Evolutionary conservation across 1,140 invertebrate species (phyloP).

Genomic region (Globodera rostochiensis): DNA sequence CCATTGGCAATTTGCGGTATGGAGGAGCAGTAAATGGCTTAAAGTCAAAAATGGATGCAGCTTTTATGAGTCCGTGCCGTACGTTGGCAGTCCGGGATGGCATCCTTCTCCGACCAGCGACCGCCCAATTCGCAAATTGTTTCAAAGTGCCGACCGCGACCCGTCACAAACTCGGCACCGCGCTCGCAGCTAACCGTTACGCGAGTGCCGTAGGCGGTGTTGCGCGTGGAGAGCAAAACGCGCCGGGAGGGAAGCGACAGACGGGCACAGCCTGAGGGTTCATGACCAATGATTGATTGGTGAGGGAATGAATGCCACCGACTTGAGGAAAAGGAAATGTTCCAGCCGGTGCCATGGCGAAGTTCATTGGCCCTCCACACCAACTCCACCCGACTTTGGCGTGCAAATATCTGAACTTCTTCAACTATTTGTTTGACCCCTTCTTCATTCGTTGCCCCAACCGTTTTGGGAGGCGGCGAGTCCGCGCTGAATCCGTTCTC

Average conservation of each 20-base stretch:
- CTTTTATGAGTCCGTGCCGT: slow-evolving; percentile 16
- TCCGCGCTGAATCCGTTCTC: slow-evolving; percentile 82
- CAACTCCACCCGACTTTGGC: slow-evolving; percentile 85
- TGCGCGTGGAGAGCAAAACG: slow-evolving; percentile 75
- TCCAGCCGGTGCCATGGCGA: slow-evolving; percentile 81
- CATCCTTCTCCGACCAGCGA: slow-evolving; percentile 81
- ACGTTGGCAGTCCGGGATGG: slow-evolving; percentile 90
- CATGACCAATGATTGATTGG: neutral
- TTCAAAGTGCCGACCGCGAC: slow-evolving; percentile 56
- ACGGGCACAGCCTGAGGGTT: slow-evolving; percentile 79
- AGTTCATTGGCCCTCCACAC: slow-evolving; percentile 85
- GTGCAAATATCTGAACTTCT: slow-evolving; percentile 75
- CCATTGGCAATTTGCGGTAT: slow-evolving; percentile 96
- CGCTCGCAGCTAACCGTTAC: slow-evolving; percentile 87
- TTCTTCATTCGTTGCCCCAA: neutral
- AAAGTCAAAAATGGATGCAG: slow-evolving; percentile 24
- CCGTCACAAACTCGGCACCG: slow-evolving; percentile 89
- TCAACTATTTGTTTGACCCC: neutral
- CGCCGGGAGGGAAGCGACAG: slow-evolving; percentile 81
- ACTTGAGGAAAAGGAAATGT: slow-evolving; percentile 87
- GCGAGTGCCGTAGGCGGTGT: slow-evolving; percentile 85
- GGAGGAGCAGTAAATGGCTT: slow-evolving; percentile 92
- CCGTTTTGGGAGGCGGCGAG: slow-evolving; percentile 79
- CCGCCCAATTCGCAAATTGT: slow-evolving; percentile 80
- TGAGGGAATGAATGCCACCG: slow-evolving; percentile 30